Conservation (phyloP, 2,888 invertebrate species). For the Galerucella nymphaeae region DNA sequence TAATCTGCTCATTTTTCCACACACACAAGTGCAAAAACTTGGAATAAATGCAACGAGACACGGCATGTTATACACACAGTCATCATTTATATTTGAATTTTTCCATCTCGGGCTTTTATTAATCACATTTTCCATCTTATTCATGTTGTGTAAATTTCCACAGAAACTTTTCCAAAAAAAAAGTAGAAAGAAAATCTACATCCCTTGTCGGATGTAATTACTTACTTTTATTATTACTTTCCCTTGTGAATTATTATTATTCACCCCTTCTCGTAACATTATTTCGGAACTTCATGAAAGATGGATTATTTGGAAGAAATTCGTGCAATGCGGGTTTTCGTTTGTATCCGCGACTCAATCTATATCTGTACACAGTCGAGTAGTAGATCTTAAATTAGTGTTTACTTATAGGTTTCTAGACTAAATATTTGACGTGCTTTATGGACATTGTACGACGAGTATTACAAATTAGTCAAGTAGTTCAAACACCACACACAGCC, state of each 20-base stretch:
- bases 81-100: slow-evolving; percentile 10
- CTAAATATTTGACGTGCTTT: not conserved
- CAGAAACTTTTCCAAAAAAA: slow-evolving; percentile 4
- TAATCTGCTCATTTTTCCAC: not conserved
- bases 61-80: not conserved
- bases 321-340: not conserved
- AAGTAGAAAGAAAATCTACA: not conserved
- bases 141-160: slow-evolving; percentile 2
- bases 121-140: slow-evolving; percentile 9
- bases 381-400: not conserved
- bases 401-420: not conserved
- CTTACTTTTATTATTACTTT: slow-evolving; percentile 5
- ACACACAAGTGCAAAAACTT: not conserved
- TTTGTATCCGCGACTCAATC: not conserved
- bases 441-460: not conserved
- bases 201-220: slow-evolving; percentile 7
- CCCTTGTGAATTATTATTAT: slow-evolving; percentile 7
- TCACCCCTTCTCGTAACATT: slow-evolving; percentile 1
- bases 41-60: not conserved
- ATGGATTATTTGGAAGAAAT: slow-evolving; percentile 1
- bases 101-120: not conserved
- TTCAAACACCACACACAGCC: not conserved
- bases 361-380: not conserved
- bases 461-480: slow-evolving; percentile 2
- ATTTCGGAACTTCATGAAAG: not conserved